A percentile compares a stretch with the other conserved stretches of the same genome.
These are phyloP conservation scores for Coelopa frigida DNA, from an alignment of 1,140 invertebrate species.

Conservation along the genomic window DNA sequence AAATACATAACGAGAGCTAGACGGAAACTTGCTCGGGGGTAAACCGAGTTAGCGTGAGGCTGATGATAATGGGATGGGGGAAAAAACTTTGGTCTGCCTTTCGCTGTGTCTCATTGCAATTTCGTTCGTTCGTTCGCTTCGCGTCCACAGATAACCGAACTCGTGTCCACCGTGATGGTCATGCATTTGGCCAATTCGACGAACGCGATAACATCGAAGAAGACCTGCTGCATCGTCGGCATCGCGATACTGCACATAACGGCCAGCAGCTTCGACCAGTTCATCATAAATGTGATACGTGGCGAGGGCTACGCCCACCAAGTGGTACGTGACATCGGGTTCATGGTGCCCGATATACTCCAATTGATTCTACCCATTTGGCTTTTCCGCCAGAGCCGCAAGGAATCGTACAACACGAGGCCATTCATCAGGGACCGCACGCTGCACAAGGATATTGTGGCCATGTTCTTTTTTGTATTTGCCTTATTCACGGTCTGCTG, in stretches of 20 bases:
- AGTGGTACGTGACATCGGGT: constrained; percentile 62
- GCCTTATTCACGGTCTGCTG: constrained; percentile 39
- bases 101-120: background rate
- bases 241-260: constrained; percentile 66
- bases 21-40: too few relatives aligned
- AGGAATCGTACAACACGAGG: constrained; percentile 32
- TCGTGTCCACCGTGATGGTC: constrained; percentile 61
- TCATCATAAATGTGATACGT: constrained; percentile 63
- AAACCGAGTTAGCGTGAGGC: too few relatives aligned
- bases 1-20: too few relatives aligned
- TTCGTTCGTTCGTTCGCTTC: constrained; percentile 25
- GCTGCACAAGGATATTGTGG: constrained; percentile 39
- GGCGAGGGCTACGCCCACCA: constrained; percentile 63
- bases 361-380: constrained; percentile 57
- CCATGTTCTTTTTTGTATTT: constrained; percentile 40
- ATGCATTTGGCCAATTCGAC: constrained; percentile 54
- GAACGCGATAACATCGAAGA: constrained; percentile 53
- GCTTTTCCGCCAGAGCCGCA: constrained; percentile 35
- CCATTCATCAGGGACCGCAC: constrained; percentile 38
- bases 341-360: constrained; percentile 68
- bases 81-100: too few relatives aligned
- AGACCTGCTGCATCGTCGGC: constrained; percentile 56
- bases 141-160: constrained; percentile 64
- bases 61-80: too few relatives aligned
- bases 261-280: constrained; percentile 68